Base-by-base conservation (phyloP, 2,113 vertebrate species). In the Shinisaurus crocodilurus region DNA sequence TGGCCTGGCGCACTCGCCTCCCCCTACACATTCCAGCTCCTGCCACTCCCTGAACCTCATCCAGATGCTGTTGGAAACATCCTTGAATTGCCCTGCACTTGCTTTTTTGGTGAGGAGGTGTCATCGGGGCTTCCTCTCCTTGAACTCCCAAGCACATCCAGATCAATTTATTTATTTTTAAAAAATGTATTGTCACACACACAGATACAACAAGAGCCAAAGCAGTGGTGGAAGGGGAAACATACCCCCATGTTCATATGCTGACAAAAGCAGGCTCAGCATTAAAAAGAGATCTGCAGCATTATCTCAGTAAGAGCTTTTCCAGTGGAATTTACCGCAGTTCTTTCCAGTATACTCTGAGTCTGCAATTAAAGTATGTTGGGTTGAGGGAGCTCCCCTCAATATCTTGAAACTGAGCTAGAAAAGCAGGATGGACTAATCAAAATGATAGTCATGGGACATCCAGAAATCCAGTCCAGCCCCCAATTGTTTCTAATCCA, bases 21-120 rank as follows among this genome's bases (percentile, higher is more conserved):
- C 95, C 97, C 97, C 97, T 97, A 97, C 96, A 94, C 97, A 97
- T 98, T 98, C 97, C 97, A 98, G 97, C 97, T 98, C 97, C 96
- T 94, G 87, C 91, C 69, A 1, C 95, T 96, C 95, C 95, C 95
- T 87, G 48, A 86, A 72, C 94, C 88, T 65, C 74, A 63, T 81
- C 57, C 80, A 3, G 27, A 32, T 1, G 13, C 70, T 72, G 83
- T 40, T 65, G 45, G 88, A 82, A 89, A 43, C 1, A 0, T 32
- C 23, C 75, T 45, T 34, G 87, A 27, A 25, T 48, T 65, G 54
- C 16, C 5, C 1, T 23, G 16, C 37, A 1, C 83, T 94, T 90
- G 63, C 85, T 75, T 82, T 76, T 57, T 74, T 85, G 85, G 37
- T 2, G 75, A 95, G 90, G 84, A 88, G 32, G 90, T 86, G 37